Conservation (phyloP, 2,888 invertebrate genomes). For the Incurvaria masculella region DNA sequence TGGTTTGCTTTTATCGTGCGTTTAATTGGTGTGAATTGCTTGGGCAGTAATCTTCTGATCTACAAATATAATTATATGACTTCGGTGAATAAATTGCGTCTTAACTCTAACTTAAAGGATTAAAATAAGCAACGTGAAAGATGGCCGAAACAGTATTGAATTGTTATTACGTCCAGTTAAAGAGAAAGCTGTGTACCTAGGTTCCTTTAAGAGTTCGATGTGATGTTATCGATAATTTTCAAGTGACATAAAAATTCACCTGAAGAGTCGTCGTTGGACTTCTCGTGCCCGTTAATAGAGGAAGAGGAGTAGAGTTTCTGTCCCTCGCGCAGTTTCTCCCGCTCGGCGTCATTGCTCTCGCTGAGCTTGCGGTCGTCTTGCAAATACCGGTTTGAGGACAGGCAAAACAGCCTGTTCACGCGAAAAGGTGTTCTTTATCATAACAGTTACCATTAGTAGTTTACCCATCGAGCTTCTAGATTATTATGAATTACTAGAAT, state of each 20-base stretch:
- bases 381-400: conserved; percentile 43
- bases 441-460: too few relatives aligned
- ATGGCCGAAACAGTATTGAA: too few relatives aligned
- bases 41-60: too few relatives aligned
- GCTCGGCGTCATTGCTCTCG: conserved; percentile 50
- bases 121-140: too few relatives aligned
- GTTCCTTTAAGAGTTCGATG: not conserved
- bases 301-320: conserved; percentile 52
- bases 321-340: conserved; percentile 48
- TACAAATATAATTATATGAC: too few relatives aligned
- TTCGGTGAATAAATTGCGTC: not conserved
- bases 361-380: conserved; percentile 48
- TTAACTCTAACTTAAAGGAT: not conserved
- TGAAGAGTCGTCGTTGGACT: conserved; percentile 51
- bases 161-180: not conserved
- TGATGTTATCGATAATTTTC: not conserved
- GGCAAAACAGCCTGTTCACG: conserved; percentile 47
- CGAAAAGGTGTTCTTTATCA: too few relatives aligned
- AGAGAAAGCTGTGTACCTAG: not conserved
- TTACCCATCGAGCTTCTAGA: too few relatives aligned
- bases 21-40: too few relatives aligned
- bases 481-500: too few relatives aligned
- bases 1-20: too few relatives aligned
- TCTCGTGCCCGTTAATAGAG: conserved; percentile 52
- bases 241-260: conserved; percentile 23